These are phyloP conservation scores for Aselliscus stoliczkanus DNA, from an alignment of 2,797 vertebrate species.

Conservation along the genomic window DNA sequence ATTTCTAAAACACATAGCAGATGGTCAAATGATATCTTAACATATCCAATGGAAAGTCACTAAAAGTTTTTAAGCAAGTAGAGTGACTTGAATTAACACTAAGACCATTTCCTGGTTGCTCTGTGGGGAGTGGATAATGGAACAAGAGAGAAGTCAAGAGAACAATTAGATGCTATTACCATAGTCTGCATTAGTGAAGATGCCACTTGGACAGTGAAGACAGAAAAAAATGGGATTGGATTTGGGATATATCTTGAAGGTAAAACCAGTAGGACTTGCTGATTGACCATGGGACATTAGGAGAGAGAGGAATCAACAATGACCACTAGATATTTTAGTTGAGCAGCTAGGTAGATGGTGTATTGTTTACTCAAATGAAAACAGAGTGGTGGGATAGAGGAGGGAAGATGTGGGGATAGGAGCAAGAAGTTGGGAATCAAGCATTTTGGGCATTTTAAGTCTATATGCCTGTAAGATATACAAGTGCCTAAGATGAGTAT, in stretches of 20 bases:
- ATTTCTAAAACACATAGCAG: neutral
- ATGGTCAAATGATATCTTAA: neutral
- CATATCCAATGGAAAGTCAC: neutral
- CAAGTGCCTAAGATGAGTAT: neutral
- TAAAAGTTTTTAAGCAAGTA: neutral
- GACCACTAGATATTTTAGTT: neutral
- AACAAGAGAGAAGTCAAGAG: neutral
- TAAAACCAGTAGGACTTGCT: neutral
- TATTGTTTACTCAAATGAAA: neutral
- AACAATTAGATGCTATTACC: neutral
- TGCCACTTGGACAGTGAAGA: neutral
- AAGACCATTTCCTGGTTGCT: neutral
- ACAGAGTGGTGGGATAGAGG: neutral
- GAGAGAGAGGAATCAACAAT: neutral
- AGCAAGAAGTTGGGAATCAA: neutral
- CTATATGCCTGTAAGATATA: neutral
- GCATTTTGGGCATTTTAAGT: neutral
- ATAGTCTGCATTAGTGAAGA: neutral
- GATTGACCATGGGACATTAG: neutral
- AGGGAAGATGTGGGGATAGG: neutral
- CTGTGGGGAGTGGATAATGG: neutral
- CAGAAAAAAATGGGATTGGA: neutral
- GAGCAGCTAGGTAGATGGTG: neutral
- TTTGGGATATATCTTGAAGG: neutral
- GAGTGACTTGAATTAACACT: neutral